Evolutionary conservation across 2,113 vertebrate genomes (phyloP), one percentile per base, ranked within the genome.

Genomic region (Epinephelus moara): DNA sequence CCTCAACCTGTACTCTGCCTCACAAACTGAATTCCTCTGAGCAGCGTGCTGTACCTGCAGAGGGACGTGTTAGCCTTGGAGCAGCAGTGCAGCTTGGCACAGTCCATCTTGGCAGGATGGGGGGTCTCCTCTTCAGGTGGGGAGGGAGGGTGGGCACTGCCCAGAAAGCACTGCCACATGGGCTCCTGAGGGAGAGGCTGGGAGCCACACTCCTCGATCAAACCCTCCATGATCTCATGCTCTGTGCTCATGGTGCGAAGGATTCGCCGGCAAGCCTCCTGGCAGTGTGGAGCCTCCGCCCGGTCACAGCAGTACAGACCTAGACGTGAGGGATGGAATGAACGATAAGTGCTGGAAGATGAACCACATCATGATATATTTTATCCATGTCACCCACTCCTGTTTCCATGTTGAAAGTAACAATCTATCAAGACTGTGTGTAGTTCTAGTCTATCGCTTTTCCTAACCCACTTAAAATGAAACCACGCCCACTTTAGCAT

Each of bases 181-280:
- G 98, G 98, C 77, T 99, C 98, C 94, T 99, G 98, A 47, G 98
- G 98, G 60, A 99, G 97, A 4, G 98, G 98, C 93, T 97, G 96
- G 13, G 96, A 97, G 85, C 96, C 96, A 49, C 98, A 99, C 66
- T 98, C 97, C 23, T 95, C 93, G 23, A 99, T 99, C 81, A 99
- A 94, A 18, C 97, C 97, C 62, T 99, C 98, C 75, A 99, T 99
- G 92, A 99, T 99, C 94, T 99, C 98, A 27, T 97, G 97, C 91
- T 99, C 98, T 1, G 98, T 98, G 92, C 96, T 98, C 96, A 98
- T 97, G 61, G 98, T 98, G 95, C 97, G 97, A 23, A 99, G 95
- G 91, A 99, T 98, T 57, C 95, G 94, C 89, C 96, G 96, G 86
- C 98, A 99, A 21, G 98, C 97, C 55, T 89, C 89, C 93, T 99